phyloP scores from a whole-genome alignment of 1,140 invertebrate genomes.

The Magallana gigas region DNA sequence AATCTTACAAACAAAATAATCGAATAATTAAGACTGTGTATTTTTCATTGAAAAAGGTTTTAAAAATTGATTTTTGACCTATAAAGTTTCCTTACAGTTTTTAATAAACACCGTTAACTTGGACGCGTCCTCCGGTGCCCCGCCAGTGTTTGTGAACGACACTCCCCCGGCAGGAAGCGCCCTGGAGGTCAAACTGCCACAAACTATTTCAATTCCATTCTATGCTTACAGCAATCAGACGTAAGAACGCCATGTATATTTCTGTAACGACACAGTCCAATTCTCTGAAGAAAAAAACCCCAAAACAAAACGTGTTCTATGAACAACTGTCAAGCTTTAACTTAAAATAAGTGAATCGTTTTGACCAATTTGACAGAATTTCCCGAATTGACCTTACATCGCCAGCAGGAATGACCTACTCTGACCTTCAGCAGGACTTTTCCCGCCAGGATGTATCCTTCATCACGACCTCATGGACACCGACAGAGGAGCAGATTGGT shows the following conservation, averaged over 20 bases:
- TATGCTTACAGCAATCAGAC: constrained; percentile 8
- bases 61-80: no score
- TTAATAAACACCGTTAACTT: background rate
- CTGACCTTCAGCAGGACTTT: background rate
- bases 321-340: no score
- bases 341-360: no score
- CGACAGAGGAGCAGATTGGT: background rate
- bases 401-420: background rate
- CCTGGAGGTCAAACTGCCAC: background rate
- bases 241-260: background rate
- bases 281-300: no score
- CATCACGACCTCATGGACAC: background rate
- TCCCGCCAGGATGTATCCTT: background rate
- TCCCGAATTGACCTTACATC: background rate
- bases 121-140: background rate
- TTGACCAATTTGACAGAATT: background rate
- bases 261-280: no score
- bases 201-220: background rate
- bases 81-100: background rate
- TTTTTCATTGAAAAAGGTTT: no score
- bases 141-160: background rate
- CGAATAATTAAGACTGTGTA: no score
- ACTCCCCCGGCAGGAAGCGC: background rate
- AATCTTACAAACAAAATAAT: no score
- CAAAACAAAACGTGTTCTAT: no score